Evolutionary conservation across 2,888 invertebrate genomes (phyloP).

Genomic region (Buathra laborator): DNA sequence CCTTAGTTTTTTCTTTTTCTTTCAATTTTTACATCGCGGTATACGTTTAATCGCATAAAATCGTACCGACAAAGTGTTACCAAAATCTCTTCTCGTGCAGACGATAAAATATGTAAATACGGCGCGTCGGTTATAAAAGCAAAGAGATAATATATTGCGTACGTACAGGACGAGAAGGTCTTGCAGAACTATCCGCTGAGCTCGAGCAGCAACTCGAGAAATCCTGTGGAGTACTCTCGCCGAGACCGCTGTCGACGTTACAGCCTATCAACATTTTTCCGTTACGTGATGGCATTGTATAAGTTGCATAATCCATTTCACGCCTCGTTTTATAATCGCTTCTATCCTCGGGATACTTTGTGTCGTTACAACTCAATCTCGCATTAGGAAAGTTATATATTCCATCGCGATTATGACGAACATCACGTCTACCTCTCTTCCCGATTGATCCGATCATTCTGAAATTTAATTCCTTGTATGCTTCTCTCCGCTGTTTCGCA

Average conservation of each 20-base stretch:
- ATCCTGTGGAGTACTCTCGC: constrained; percentile 84
- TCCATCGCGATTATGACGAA: constrained; percentile 81
- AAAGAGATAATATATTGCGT: constrained; percentile 66
- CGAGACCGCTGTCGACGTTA: constrained; percentile 83
- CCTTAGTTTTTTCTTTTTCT: no score
- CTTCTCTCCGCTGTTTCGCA: constrained; percentile 13
- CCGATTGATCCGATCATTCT: constrained; percentile 83
- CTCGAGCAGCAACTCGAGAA: constrained; percentile 85
- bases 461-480: constrained; percentile 79
- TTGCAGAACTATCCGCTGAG: constrained; percentile 83
- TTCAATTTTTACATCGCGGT: no score
- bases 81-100: no score
- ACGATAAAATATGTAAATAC: background rate
- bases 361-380: constrained; percentile 78
- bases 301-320: constrained; percentile 40
- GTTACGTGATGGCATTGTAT: constrained; percentile 72
- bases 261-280: constrained; percentile 82
- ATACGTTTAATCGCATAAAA: no score
- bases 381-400: constrained; percentile 81
- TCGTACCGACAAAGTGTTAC: no score
- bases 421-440: constrained; percentile 82
- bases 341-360: constrained; percentile 79
- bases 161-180: constrained; percentile 83
- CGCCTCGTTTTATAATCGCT: constrained; percentile 77
- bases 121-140: constrained; percentile 56